Base-by-base conservation (phyloP, 2,888 invertebrate species). In the Dryococelus australis region DNA sequence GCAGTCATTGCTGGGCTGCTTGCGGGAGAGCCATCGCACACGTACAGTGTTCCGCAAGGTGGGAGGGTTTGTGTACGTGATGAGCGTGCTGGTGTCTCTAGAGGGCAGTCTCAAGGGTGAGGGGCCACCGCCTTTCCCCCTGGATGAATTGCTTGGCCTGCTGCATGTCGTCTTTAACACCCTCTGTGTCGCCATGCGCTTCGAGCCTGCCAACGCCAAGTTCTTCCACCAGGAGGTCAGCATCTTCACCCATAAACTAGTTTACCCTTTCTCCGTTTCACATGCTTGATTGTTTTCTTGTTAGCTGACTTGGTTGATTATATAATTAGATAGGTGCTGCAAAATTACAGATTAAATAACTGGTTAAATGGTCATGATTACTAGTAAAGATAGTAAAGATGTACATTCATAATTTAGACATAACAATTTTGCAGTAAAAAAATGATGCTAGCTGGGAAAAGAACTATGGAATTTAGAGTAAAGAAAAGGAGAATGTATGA, bases 161-260 rank as follows among this genome's bases (percentile, higher is more conserved):
- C 93, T 99, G 88, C 96, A 97, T 91, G 96, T 97, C 87, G 98
- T 99, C 16, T 99, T 99, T 93, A 97, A 98, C 91, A 98, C 98
- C 0, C 95, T 99, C 90, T 97, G 98, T 88, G 98, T 99, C 0
- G 99, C 99, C 2, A 99, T 99, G 99, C 94, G 99, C 90, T 99
- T 99, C 92, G 99, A 99, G 92, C 99, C 99, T 1, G 99, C 99
- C 0, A 99, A 99, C 92, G 99, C 99, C 0, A 98, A 98, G 92
- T 98, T 98, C 93, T 99, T 99, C 93, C 96, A 98, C 91, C 97
- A 98, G 89, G 99, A 99, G 95, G 97, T 97, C 90, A 91, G 91
- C 27, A 86, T 85, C 83, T 88, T 87, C n/a, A 35, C 35, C 35
- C 35, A 35, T 35, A 3, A 35, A 35, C 35, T 35, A 35, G 35